These are phyloP conservation scores for Lasioglossum oenotherae DNA, from an alignment of 2,888 invertebrate species.

Conservation along the genomic window DNA sequence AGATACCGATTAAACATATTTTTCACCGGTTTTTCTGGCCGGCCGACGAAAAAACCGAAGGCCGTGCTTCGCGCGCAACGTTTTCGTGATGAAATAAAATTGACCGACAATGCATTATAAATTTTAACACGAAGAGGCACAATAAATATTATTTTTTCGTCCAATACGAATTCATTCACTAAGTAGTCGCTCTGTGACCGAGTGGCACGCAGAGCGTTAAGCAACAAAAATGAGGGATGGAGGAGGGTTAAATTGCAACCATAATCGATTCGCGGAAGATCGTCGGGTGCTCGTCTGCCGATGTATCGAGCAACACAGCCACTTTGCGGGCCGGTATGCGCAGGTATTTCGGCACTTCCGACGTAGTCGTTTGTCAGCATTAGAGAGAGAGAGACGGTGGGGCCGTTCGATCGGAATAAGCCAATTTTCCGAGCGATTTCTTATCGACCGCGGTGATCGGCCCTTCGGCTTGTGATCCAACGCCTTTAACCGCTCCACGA, in stretches of 20 bases:
- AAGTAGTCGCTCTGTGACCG: neutral
- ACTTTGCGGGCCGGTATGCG: slow-evolving; percentile 48
- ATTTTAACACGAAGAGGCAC: too few species aligned
- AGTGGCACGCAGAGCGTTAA: neutral
- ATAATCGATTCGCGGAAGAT: slow-evolving; percentile 35
- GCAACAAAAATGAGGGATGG: neutral
- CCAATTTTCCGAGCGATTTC: slow-evolving; percentile 83
- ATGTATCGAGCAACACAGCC: slow-evolving; percentile 39
- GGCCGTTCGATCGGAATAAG: slow-evolving; percentile 79
- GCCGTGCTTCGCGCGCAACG: neutral
- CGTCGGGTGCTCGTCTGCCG: neutral
- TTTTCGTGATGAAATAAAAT: neutral
- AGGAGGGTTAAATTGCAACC: slow-evolving; percentile 17
- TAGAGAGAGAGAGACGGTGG: slow-evolving; percentile 58
- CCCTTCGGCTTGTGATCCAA: slow-evolving; percentile 39
- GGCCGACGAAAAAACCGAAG: neutral
- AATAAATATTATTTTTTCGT: too few species aligned
- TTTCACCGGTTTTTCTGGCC: neutral
- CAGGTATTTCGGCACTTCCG: slow-evolving; percentile 72
- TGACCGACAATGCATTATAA: neutral
- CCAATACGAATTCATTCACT: neutral
- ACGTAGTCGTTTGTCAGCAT: slow-evolving; percentile 79
- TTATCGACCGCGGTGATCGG: slow-evolving; percentile 78
- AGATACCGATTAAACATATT: slow-evolving; percentile 5
- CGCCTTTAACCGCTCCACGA: slow-evolving; percentile 39